These are phyloP conservation scores for Puffinus mauretanicus DNA, from an alignment of 2,113 vertebrate species.

Conservation along the genomic window DNA sequence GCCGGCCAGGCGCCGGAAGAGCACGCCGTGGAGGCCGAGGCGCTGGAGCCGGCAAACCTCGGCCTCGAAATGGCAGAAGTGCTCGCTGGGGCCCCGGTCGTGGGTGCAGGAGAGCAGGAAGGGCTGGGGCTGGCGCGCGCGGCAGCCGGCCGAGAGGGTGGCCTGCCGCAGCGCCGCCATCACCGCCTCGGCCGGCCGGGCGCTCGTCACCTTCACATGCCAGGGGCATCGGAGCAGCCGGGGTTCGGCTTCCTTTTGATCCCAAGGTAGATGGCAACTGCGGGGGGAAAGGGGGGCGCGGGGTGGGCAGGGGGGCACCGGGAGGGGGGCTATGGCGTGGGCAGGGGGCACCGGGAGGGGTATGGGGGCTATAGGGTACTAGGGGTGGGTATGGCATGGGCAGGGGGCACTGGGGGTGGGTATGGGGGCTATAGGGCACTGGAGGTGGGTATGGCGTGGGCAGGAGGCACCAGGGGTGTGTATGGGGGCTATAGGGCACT, in stretches of 20 bases:
- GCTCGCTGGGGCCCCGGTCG: constrained; percentile 79
- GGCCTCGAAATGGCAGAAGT: constrained; percentile 80
- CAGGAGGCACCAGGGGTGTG: too few relatives aligned
- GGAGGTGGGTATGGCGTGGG: too few relatives aligned
- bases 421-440: too few relatives aligned
- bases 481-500: too few relatives aligned
- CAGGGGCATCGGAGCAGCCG: constrained; percentile 83
- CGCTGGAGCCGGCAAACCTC: constrained; percentile 88
- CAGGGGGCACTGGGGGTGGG: too few relatives aligned
- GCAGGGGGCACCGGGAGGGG: too few relatives aligned
- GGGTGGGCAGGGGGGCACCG: too few relatives aligned
- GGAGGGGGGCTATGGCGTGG: too few relatives aligned
- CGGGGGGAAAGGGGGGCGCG: background rate
- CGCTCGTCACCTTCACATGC: constrained; percentile 85
- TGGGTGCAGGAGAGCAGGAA: constrained; percentile 90
- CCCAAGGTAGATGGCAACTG: constrained; percentile 96
- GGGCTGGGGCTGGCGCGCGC: constrained; percentile 83
- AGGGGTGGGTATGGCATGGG: too few relatives aligned
- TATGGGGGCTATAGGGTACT: too few relatives aligned
- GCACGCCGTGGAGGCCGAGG: constrained; percentile 82
- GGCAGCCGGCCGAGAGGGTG: constrained; percentile 76
- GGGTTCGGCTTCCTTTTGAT: constrained; percentile 86
- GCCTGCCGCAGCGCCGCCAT: background rate
- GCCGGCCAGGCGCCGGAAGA: constrained; percentile 85
- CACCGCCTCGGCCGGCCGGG: constrained; percentile 81